Conservation (phyloP, 2,113 vertebrate species). For the Neoarius graeffei region DNA sequence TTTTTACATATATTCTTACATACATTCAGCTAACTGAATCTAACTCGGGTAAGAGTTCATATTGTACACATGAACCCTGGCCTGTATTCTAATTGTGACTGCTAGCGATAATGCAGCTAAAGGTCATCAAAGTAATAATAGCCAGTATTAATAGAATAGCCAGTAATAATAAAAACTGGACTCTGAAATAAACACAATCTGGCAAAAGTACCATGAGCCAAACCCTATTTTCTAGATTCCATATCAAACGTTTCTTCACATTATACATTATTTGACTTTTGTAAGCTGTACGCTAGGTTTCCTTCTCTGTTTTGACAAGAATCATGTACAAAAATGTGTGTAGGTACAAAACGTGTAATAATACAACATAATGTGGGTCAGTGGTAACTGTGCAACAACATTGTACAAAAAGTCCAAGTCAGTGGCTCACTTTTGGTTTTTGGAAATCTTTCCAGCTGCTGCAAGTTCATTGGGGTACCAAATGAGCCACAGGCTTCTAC, state of each 20-base stretch:
- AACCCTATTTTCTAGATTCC: conserved; percentile 11
- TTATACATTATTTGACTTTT: conserved; percentile 46
- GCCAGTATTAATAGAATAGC: conserved; percentile 63
- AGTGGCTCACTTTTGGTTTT: conserved; percentile 43
- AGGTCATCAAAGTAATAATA: conserved; percentile 54
- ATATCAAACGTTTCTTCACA: conserved; percentile 33
- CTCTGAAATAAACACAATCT: conserved; percentile 56
- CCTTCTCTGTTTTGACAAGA: conserved; percentile 46
- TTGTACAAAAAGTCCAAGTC: conserved; percentile 45
- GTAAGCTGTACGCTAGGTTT: conserved; percentile 40
- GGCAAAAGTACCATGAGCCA: conserved; percentile 27
- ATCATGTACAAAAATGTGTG: conserved; percentile 48
- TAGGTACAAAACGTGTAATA: conserved; percentile 60
- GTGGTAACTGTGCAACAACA: conserved; percentile 52
- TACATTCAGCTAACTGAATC: conserved; percentile 2
- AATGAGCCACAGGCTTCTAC: conserved; percentile 3
- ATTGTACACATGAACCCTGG: conserved; percentile 53
- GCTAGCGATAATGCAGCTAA: conserved; percentile 54
- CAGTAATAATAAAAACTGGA: conserved; percentile 38
- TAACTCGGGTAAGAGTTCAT: conserved; percentile 46
- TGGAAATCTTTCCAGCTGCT: conserved; percentile 44
- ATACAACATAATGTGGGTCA: conserved; percentile 56
- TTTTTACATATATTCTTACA: conserved; percentile 26
- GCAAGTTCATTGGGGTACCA: conserved; percentile 44
- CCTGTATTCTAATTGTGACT: conserved; percentile 40